phyloP scores from a whole-genome alignment of 2,113 vertebrate species.

The Microtus montanus region DNA sequence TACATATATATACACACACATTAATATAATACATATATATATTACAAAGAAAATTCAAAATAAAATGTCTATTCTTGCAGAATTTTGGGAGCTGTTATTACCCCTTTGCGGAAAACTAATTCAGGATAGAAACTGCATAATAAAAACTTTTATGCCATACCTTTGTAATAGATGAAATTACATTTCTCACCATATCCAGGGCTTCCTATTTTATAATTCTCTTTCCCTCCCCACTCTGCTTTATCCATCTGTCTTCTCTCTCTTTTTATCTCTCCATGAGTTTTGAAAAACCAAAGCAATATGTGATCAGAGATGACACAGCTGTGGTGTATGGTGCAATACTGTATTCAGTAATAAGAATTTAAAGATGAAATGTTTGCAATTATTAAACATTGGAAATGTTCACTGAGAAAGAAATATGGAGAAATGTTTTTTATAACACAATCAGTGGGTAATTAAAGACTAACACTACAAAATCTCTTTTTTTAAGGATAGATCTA shows the following conservation, averaged over 20 bases:
- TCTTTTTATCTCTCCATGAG: neutral
- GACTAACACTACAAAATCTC: neutral
- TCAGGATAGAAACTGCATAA: neutral
- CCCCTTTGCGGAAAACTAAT: neutral
- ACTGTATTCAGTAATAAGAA: neutral
- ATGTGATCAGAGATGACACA: neutral
- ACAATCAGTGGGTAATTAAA: neutral
- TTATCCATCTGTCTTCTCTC: neutral
- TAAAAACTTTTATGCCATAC: neutral
- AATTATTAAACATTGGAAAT: neutral
- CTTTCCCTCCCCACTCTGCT: rapidly evolving
- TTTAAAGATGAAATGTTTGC: neutral
- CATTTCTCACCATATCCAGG: neutral
- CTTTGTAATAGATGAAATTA: neutral
- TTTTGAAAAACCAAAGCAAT: neutral
- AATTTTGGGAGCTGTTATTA: neutral
- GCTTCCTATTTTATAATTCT: neutral
- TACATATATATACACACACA: too few relatives aligned
- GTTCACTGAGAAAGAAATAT: neutral
- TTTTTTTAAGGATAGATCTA: neutral
- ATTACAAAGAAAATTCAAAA: neutral
- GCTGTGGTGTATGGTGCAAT: neutral
- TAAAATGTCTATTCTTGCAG: neutral
- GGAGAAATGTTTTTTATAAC: neutral
- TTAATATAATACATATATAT: too few relatives aligned